A percentile compares a stretch with the other conserved stretches of the same genome.
Evolutionary conservation across 1,140 invertebrate species (phyloP).

Genomic region (Platyura marginata): DNA sequence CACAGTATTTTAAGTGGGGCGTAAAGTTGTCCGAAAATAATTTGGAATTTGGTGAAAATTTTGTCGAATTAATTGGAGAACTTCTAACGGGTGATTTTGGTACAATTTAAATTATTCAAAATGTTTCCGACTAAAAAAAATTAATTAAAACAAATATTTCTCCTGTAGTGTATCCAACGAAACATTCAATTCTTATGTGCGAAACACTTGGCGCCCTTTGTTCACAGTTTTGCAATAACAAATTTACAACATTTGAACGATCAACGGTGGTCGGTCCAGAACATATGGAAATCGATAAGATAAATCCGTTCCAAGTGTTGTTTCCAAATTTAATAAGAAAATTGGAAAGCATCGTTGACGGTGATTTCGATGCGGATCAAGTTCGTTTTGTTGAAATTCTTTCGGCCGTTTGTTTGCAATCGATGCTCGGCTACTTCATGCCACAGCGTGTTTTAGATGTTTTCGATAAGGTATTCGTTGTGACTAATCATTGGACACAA

Average conservation of each 20-base stretch:
- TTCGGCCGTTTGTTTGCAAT: conserved; percentile 48
- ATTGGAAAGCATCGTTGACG: conserved; percentile 14
- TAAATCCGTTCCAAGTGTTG: conserved; percentile 15
- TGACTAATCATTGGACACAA: conserved; percentile 59
- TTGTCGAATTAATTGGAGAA: conserved; percentile 16
- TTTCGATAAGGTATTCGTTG: conserved; percentile 34
- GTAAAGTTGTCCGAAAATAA: conserved; percentile 17
- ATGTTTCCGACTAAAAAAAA: no score
- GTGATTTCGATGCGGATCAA: conserved; percentile 8
- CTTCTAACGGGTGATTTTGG: conserved; percentile 15
- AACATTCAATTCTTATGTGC: conserved; percentile 16
- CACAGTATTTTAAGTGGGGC: conserved; percentile 15
- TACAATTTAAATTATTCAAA: no score
- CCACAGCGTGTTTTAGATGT: conserved; percentile 35
- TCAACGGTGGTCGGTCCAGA: conserved; percentile 4
- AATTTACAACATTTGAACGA: no score
- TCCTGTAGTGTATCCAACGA: conserved; percentile 11
- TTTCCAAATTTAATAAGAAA: conserved; percentile 19
- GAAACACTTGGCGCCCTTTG: conserved; percentile 19
- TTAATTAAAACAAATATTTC: no score
- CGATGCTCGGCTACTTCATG: conserved; percentile 37
- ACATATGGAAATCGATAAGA: conserved; percentile 3
- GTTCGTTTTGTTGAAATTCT: conserved; percentile 18
- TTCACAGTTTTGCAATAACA: conserved; percentile 13
- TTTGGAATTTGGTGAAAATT: conserved; percentile 14